Conservation (phyloP, 1,140 invertebrate species). For the Araneus ventricosus region DNA sequence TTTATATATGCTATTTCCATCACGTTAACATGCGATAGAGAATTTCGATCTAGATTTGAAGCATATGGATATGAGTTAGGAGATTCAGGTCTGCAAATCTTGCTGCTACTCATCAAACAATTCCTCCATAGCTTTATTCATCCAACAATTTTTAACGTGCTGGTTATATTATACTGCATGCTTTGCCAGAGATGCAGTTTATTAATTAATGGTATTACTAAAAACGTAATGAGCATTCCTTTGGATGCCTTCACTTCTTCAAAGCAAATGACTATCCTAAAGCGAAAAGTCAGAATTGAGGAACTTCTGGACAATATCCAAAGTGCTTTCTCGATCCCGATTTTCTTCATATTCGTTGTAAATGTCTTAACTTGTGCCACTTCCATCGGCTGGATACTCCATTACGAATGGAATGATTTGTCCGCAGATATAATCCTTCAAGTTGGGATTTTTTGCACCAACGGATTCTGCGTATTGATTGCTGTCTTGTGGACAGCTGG, state of each 20-base stretch:
- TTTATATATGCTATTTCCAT: not conserved
- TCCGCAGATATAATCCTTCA: not conserved
- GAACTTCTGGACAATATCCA: not conserved
- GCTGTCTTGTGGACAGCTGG: not conserved
- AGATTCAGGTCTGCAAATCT: not conserved
- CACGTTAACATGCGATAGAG: not conserved
- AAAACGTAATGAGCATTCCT: not conserved
- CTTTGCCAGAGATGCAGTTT: not conserved
- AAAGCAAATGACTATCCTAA: not conserved
- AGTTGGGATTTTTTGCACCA: not conserved
- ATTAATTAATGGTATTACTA: not conserved
- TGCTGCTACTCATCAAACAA: not conserved
- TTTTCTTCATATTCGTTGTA: not conserved
- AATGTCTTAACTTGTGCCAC: not conserved
- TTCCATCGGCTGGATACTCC: not conserved
- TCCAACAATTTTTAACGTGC: not conserved
- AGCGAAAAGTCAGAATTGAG: not conserved
- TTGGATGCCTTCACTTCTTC: not conserved
- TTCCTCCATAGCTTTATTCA: not conserved
- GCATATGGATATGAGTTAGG: not conserved
- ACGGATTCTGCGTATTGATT: not conserved
- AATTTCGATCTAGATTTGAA: not conserved
- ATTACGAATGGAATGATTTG: not conserved
- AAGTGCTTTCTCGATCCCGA: not conserved
- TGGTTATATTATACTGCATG: not conserved